phyloP scores from a whole-genome alignment of 2,113 vertebrate genomes.

The Protobothrops flavoviridis region DNA sequence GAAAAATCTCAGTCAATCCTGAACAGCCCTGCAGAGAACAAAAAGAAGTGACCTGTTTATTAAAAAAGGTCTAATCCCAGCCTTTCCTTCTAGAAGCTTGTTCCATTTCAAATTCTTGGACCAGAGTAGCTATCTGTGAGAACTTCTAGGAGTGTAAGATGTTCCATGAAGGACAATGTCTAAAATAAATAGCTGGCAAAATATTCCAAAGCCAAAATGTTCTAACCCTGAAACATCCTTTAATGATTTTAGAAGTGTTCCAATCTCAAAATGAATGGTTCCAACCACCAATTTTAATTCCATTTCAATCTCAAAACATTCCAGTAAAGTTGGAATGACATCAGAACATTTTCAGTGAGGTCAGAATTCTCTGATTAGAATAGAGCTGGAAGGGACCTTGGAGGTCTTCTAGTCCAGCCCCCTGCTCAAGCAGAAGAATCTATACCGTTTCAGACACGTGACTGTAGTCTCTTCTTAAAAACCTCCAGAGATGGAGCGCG shows the following conservation, averaged over 20 bases:
- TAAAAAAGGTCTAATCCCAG: neutral
- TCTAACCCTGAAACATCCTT: neutral
- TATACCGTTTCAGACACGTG: too few species aligned
- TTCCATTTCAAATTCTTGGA: neutral
- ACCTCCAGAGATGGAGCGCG: too few species aligned
- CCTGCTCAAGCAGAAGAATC: too few species aligned
- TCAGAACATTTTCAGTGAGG: neutral
- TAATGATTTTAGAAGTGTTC: neutral
- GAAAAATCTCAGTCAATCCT: neutral
- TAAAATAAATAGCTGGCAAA: neutral
- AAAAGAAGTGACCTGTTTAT: neutral
- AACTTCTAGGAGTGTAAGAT: neutral
- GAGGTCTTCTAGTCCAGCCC: too few species aligned
- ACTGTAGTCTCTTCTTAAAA: too few species aligned
- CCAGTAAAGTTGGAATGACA: neutral
- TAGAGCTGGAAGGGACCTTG: too few species aligned
- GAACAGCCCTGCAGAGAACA: neutral
- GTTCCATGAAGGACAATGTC: neutral
- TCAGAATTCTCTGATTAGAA: neutral
- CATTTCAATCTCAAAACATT: neutral
- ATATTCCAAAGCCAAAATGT: neutral
- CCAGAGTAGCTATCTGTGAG: neutral
- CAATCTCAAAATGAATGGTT: neutral
- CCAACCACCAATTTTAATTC: neutral
- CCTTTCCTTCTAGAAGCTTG: neutral